These are phyloP conservation scores for Hylyphantes graminicola DNA, from an alignment of 1,140 invertebrate genomes.

Conservation along the genomic window DNA sequence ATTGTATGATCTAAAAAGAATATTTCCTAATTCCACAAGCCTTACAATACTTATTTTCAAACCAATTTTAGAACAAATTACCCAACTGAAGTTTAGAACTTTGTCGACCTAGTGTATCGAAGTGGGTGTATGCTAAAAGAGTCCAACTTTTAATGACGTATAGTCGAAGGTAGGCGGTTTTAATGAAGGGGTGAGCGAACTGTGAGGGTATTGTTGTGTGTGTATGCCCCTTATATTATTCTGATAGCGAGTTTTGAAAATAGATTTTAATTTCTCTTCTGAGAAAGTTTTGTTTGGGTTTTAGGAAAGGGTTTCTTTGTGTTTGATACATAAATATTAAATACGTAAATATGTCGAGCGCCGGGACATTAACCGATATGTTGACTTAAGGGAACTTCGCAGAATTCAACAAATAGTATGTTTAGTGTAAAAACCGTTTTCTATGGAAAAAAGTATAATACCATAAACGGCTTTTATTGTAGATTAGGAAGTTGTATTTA, in stretches of 20 bases:
- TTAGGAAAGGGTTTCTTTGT: background rate
- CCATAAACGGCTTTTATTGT: no score
- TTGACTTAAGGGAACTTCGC: no score
- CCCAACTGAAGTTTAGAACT: no score
- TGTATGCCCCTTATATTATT: background rate
- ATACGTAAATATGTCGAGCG: background rate
- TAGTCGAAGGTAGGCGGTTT: constrained; percentile 19
- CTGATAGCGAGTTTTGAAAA: background rate
- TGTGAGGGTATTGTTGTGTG: background rate
- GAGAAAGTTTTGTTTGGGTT: background rate
- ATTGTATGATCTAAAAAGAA: no score
- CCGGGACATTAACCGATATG: background rate
- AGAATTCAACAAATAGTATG: no score
- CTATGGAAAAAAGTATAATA: no score
- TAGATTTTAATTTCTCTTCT: background rate
- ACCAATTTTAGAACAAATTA: no score
- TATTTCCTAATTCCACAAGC: no score
- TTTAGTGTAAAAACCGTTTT: no score
- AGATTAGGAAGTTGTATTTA: no score
- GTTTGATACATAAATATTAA: background rate
- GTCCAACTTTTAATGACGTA: constrained; percentile 37
- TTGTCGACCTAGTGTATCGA: background rate
- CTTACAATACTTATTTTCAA: no score
- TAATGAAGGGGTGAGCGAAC: constrained; percentile 52
- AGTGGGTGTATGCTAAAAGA: constrained; percentile 8